Conservation (phyloP, 1,140 invertebrate species). For the Tetramorium parvispinum region DNA sequence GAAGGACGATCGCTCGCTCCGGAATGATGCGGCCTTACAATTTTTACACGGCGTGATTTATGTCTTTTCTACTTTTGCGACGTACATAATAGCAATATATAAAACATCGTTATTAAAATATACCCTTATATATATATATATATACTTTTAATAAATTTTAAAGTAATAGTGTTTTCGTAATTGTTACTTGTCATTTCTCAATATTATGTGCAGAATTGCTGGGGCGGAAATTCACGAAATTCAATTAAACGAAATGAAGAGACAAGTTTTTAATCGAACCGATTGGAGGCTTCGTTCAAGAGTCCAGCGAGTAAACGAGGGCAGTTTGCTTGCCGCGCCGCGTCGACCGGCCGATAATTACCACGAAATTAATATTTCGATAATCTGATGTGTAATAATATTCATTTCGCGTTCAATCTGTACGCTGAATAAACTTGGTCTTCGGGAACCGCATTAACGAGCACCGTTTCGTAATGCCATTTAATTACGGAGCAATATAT, state of each 20-base stretch:
- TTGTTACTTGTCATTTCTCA: slow-evolving; percentile 17
- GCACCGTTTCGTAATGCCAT: slow-evolving; percentile 16
- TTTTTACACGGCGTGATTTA: not conserved
- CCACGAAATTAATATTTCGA: slow-evolving; percentile 56
- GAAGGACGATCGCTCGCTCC: not conserved
- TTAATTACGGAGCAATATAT: slow-evolving; percentile 43
- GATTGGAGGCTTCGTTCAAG: not conserved
- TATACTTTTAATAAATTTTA: not conserved
- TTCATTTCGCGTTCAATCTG: slow-evolving; percentile 27
- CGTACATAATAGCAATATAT: not conserved
- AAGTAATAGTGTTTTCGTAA: not conserved
- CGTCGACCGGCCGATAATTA: slow-evolving; percentile 31
- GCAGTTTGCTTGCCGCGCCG: not conserved
- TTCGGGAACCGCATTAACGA: slow-evolving; percentile 24
- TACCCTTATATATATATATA: not conserved
- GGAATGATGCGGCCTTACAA: not conserved
- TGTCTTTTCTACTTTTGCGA: not conserved
- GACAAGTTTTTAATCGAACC: slow-evolving; percentile 50
- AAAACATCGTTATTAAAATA: not conserved
- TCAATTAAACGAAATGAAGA: slow-evolving; percentile 46
- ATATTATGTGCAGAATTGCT: not conserved
- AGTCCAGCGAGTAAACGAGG: not conserved
- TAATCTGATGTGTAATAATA: slow-evolving; percentile 43
- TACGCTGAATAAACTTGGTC: slow-evolving; percentile 23
- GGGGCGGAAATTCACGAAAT: not conserved